phyloP scores from a whole-genome alignment of 2,797 vertebrate species.

The Chanos chanos region DNA sequence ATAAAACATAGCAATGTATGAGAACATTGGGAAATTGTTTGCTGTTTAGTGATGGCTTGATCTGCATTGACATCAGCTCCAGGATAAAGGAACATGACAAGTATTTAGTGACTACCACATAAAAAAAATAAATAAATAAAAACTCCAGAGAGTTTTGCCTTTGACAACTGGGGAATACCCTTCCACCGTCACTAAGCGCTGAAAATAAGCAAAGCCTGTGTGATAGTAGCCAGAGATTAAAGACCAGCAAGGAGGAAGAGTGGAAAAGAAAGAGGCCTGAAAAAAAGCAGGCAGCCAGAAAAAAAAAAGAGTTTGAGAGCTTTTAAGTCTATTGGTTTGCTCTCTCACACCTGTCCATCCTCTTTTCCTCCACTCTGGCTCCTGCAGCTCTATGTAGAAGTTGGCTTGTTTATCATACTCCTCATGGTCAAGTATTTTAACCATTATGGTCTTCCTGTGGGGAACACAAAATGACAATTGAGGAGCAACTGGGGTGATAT shows the following conservation, averaged over 20 bases:
- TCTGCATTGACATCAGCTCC: too few species aligned
- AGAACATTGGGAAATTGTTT: too few species aligned
- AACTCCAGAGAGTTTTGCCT: too few species aligned
- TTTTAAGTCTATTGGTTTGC: constrained; percentile 52
- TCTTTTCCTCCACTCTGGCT: constrained; percentile 88
- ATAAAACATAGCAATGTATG: too few species aligned
- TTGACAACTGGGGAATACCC: too few species aligned
- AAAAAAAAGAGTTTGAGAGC: neutral
- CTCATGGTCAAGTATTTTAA: constrained; percentile 91
- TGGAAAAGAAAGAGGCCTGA: constrained; percentile 27
- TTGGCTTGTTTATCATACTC: constrained; percentile 92
- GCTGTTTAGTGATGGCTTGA: too few species aligned
- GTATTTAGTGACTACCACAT: too few species aligned
- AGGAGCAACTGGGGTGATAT: too few species aligned
- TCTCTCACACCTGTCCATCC: constrained; percentile 91
- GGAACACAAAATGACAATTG: constrained; percentile 67
- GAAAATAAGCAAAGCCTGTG: neutral
- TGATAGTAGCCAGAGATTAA: neutral
- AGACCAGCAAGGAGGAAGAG: constrained; percentile 12
- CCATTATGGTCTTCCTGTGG: constrained; percentile 89
- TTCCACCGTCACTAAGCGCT: too few species aligned
- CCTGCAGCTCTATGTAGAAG: constrained; percentile 93
- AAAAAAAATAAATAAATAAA: too few species aligned
- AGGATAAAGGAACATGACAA: too few species aligned
- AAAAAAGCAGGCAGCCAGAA: constrained; percentile 16